phyloP scores from a whole-genome alignment of 1,140 invertebrate genomes.

The Sitodiplosis mosellana region DNA sequence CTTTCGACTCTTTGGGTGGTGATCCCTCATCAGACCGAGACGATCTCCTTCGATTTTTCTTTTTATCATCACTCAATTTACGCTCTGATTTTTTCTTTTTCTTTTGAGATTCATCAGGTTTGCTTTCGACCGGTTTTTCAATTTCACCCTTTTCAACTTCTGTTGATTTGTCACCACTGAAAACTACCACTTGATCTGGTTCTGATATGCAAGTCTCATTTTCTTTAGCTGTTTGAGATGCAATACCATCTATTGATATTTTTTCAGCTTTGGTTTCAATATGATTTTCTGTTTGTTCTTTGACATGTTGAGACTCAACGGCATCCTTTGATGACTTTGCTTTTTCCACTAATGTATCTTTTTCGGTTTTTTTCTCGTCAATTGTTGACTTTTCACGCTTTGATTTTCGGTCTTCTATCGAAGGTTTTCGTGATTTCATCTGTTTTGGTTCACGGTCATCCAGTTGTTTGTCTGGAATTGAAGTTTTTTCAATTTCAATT shows the following conservation, averaged over 20 bases:
- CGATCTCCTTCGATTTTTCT: neutral
- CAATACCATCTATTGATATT: neutral
- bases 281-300: too few relatives aligned
- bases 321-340: neutral
- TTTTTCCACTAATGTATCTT: too few relatives aligned
- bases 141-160: conserved; percentile 6
- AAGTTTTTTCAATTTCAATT: neutral
- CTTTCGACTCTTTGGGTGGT: neutral
- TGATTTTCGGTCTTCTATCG: too few relatives aligned
- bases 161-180: too few relatives aligned
- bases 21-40: neutral
- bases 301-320: conserved; percentile 1
- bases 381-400: too few relatives aligned
- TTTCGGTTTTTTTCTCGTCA: too few relatives aligned
- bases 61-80: neutral
- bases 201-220: neutral
- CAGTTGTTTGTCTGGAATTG: neutral
- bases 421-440: neutral
- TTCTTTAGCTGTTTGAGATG: neutral
- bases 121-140: neutral
- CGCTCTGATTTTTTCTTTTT: conserved; percentile 14
- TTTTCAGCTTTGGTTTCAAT: neutral
- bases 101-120: conserved; percentile 8
- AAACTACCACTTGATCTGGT: neutral
- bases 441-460: neutral